Evolutionary conservation across 92 coral and sea anemone genomes (phyloP).

Genomic region (Phenganax marumi): DNA sequence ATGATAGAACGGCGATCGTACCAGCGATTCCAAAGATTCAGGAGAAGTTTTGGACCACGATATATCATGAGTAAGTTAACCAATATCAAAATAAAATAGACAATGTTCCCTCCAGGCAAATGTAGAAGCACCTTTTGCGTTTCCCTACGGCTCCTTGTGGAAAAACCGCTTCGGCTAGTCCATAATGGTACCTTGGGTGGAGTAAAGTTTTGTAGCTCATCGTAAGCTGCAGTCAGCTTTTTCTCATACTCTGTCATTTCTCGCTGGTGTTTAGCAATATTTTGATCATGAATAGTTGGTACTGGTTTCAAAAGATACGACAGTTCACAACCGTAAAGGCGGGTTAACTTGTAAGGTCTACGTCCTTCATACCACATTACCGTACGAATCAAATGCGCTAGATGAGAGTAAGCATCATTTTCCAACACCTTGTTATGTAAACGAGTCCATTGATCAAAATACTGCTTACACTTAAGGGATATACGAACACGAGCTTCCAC

Average conservation of each 20-base stretch:
- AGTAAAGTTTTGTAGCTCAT: conserved; percentile 58
- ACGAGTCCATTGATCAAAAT: conserved; percentile 75
- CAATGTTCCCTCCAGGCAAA: conserved; percentile 77
- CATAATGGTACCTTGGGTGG: conserved; percentile 83
- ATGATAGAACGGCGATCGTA: conserved; percentile 86
- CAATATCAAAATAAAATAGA: conserved; percentile 59
- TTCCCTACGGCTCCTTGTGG: conserved; percentile 77
- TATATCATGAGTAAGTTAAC: conserved; percentile 73
- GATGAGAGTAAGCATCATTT: conserved; percentile 74
- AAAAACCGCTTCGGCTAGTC: conserved; percentile 73
- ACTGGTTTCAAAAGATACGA: conserved; percentile 67
- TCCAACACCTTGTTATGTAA: conserved; percentile 68
- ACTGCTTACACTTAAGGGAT: conserved; percentile 56
- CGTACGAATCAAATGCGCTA: conserved; percentile 67
- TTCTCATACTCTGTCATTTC: conserved; percentile 75
- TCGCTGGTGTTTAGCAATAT: conserved; percentile 62
- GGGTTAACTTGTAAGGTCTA: conserved; percentile 72
- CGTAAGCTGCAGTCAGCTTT: conserved; percentile 62
- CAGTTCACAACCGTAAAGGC: conserved; percentile 72
- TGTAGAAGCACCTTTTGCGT: conserved; percentile 77
- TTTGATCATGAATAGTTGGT: conserved; percentile 65
- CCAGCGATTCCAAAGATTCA: conserved; percentile 81
- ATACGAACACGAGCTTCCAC: conserved; percentile 56
- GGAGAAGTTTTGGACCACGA: conserved; percentile 82
- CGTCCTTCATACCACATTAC: conserved; percentile 83